phyloP scores from a whole-genome alignment of 2,888 invertebrate species.

The Masnerella sp. region DNA sequence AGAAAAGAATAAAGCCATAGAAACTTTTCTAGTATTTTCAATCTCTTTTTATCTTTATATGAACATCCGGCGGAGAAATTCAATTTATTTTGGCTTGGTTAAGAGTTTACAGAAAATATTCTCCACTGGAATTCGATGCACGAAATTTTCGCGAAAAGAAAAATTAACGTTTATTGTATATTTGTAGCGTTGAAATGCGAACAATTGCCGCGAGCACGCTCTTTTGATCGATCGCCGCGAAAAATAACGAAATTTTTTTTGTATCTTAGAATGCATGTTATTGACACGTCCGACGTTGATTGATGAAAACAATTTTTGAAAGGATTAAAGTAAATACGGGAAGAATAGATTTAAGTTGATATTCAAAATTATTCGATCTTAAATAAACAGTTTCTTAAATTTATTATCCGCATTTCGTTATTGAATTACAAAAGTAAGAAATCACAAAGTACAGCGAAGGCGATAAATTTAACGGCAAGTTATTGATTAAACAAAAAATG shows the following conservation, averaged over 20 bases:
- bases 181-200: conserved; percentile 2
- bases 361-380: background rate
- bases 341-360: conserved; percentile 7
- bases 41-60: conserved; percentile 14
- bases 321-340: conserved; percentile 18
- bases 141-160: background rate
- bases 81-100: conserved; percentile 6
- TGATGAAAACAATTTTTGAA: conserved; percentile 32
- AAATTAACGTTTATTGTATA: background rate
- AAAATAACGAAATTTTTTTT: conserved; percentile 25
- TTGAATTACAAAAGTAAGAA: background rate
- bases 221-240: conserved; percentile 25
- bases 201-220: conserved; percentile 6
- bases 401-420: too few species aligned
- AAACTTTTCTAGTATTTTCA: conserved; percentile 28
- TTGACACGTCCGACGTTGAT: conserved; percentile 26
- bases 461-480: background rate
- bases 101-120: background rate
- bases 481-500: conserved; percentile 32
- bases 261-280: conserved; percentile 31
- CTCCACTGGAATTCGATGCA: background rate
- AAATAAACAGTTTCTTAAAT: too few species aligned
- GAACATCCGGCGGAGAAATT: conserved; percentile 6
- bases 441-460: background rate
- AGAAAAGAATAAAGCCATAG: background rate